Base-by-base conservation (phyloP, 23 tunicate genomes). In the Oikopleura dioica region DNA sequence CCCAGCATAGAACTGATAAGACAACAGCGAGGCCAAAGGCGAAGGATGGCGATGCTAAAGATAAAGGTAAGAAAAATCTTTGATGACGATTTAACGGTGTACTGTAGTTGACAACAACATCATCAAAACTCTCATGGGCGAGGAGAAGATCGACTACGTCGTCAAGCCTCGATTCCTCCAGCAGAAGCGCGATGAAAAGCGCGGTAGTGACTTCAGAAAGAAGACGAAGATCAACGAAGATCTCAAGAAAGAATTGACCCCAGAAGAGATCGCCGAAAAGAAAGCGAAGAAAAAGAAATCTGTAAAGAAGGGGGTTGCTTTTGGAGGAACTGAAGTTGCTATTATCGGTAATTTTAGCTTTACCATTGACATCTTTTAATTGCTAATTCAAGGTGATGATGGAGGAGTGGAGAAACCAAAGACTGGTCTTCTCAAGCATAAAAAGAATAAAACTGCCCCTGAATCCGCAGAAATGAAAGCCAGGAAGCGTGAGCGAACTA, bases 111-210 rank as follows among this genome's bases (percentile, higher is more conserved):
- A 44, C 9, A 16, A 44, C 16, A 16, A 44, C 9, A 44, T 44
- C 55, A 44, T 44, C 55, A 44, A 44, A 44, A 44, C 55, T 44
- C 55, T 44, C 55, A 44, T 44, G 55, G 55, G 55, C 16, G 55
- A 44, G 16, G 16, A 44, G 9, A 16, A 9, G 9, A 16, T 44
- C 55, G 55, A 44, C 16, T 44, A 44, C 16, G 55, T 44, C 16
- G 55, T 44, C 9, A 44, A 44, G 16, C 55, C 55, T 44, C 55
- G 55, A 44, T 44, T 44, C 55, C 55, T 44, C 16, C 55, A 44
- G 16, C 55, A 44, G 16, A 44, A 44, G 55, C 55, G 55, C 55
- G 55, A 44, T 44, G 55, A 44, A 44, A 44, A 44, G 16, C 55
- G 55, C 9, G 55, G 55, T 9, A 9, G 16, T 9, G 55, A 44